phyloP scores from a whole-genome alignment of 2,888 invertebrate species.

The Atherix ibis region DNA sequence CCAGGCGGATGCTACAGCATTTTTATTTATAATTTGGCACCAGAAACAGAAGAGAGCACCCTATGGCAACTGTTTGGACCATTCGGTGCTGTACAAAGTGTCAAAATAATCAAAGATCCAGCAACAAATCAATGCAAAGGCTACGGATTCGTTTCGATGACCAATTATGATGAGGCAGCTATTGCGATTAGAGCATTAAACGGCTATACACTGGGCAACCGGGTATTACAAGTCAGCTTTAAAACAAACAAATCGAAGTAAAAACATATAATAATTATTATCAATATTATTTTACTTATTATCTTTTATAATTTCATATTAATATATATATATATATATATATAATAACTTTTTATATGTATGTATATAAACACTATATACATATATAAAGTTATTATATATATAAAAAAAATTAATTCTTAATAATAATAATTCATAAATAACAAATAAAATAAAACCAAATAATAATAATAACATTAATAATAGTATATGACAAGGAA shows the following conservation, averaged over 20 bases:
- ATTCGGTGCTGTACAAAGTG: conserved; percentile 54
- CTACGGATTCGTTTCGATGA: conserved; percentile 97
- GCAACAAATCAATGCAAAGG: conserved; percentile 96
- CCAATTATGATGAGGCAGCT: conserved; percentile 92
- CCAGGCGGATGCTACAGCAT: conserved; percentile 47
- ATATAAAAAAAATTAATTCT: too few relatives aligned
- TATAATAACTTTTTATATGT: too few relatives aligned
- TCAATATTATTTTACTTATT: background rate
- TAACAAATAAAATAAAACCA: too few relatives aligned
- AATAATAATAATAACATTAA: too few relatives aligned
- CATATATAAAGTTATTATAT: too few relatives aligned
- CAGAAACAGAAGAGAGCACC: conserved; percentile 90
- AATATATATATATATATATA: too few relatives aligned
- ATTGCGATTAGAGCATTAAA: conserved; percentile 92
- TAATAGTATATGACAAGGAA: too few relatives aligned
- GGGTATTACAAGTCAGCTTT: conserved; percentile 94
- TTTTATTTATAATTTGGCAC: conserved; percentile 90
- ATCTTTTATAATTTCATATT: background rate
- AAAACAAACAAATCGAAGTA: conserved; percentile 72
- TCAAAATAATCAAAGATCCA: conserved; percentile 91
- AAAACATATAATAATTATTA: conserved; percentile 12
- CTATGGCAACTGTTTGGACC: conserved; percentile 89
- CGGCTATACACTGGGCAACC: conserved; percentile 87
- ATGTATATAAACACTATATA: too few relatives aligned
- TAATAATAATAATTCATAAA: too few relatives aligned